phyloP scores from a whole-genome alignment of 2,888 invertebrate genomes.

The Entomobrya multifasciata region DNA sequence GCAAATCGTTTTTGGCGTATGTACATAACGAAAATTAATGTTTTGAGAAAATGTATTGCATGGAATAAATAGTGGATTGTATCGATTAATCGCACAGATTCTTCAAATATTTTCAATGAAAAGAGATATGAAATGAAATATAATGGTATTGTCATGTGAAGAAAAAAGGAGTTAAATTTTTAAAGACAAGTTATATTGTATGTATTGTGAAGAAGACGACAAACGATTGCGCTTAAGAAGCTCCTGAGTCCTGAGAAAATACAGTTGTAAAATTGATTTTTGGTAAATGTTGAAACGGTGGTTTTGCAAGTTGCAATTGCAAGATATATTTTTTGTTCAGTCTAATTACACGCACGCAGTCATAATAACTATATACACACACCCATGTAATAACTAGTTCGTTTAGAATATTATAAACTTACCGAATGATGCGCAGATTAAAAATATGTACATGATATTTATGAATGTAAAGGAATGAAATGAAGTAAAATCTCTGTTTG shows the following conservation, averaged over 20 bases:
- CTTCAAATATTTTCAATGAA: no score
- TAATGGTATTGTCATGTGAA: neutral
- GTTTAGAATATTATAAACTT: no score
- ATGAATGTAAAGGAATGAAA: neutral
- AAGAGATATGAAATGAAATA: no score
- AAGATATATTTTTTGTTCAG: slow-evolving; percentile 57
- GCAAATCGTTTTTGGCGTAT: no score
- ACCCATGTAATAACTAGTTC: no score
- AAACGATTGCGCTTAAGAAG: slow-evolving; percentile 50
- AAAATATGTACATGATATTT: neutral
- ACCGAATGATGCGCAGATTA: no score
- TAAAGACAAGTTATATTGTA: neutral
- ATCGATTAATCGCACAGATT: no score
- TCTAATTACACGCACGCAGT: slow-evolving; percentile 39
- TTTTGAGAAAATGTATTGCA: no score
- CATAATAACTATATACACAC: neutral
- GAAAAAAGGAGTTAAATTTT: neutral
- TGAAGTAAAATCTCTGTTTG: slow-evolving; percentile 50
- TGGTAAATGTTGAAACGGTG: slow-evolving; percentile 24
- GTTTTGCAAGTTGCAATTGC: neutral
- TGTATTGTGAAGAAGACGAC: slow-evolving; percentile 27
- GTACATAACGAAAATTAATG: no score
- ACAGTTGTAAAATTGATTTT: slow-evolving; percentile 29
- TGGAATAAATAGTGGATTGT: no score
- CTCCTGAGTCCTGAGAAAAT: slow-evolving; percentile 41